Base-by-base conservation (phyloP, 2,888 invertebrate species). In the Rhynchonema sp. region DNA sequence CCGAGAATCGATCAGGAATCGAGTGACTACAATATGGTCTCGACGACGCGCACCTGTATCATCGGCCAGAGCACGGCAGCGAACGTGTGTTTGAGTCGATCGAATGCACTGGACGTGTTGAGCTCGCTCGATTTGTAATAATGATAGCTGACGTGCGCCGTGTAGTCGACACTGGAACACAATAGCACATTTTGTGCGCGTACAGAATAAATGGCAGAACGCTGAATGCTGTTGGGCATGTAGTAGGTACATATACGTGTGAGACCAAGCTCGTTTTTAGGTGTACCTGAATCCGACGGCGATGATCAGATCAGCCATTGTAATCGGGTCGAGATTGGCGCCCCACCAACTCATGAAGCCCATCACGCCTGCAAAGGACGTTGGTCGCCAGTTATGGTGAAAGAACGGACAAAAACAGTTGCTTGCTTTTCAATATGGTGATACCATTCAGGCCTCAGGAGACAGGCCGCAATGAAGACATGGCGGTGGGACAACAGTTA, bases 281-380 rank as follows among this genome's bases (percentile, higher is more conserved):
- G 20, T 20, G 38, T 38, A 49, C 27, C 28, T 26, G 30, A 56
- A 56, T n/a, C 56, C 56, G 17, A 56, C 27, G 23, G 56, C 56
- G 30, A 56, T 56, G 23, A 56, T 56, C 30, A 56, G 3, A 23
- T 56, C 56, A 17, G 56, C 30, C 56, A 56, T 56, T 6, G 30
- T 30, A 2, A 56, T 25, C 25, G 56, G 56, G 56, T 56, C 56
- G 30, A 56, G 30, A 25, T 56, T 30, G 17, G 56, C 29, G 30
- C 30, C 30, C 56, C 56, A 56, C 56, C 56, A 56, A 23, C 49
- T 49, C 55, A 55, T 13, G 29, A 55, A 55, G n/a, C 55, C 55
- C 2, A 26, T 55, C 26, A 55, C 55, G 26, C 55, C 55, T 55
- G 55, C 55, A 55, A 25, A 55, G n/a, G n/a, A n/a, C n/a, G n/a